phyloP scores from a whole-genome alignment of 2,113 vertebrate genomes.

The Picathartes gymnocephalus region DNA sequence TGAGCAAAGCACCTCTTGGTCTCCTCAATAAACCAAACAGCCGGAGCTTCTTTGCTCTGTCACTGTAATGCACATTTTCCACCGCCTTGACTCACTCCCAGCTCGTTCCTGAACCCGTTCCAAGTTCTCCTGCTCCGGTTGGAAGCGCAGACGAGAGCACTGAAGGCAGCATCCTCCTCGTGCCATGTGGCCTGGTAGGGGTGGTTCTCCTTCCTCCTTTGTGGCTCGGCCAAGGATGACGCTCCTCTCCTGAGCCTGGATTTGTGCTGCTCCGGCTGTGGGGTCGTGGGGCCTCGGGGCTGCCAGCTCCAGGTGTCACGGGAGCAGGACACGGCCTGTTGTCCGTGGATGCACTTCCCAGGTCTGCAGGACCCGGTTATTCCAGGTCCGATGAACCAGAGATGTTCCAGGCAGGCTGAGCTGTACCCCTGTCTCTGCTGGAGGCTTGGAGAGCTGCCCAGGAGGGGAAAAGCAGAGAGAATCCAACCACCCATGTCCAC shows the following conservation, averaged over 20 bases:
- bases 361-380: accelerated
- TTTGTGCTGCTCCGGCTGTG: neutral
- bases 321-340: accelerated
- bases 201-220: neutral
- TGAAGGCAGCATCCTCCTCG: neutral
- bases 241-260: neutral
- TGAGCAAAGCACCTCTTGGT: constrained; percentile 58
- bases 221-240: neutral
- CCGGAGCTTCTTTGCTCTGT: constrained; percentile 49
- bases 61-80: constrained; percentile 56
- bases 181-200: constrained; percentile 8
- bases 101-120: constrained; percentile 34
- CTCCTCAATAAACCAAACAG: constrained; percentile 58
- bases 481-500: neutral
- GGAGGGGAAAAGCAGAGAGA: neutral
- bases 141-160: neutral
- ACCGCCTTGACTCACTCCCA: constrained; percentile 51
- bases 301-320: neutral
- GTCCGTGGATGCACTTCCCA: neutral
- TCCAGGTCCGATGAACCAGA: neutral
- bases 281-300: accelerated
- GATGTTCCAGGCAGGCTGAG: neutral
- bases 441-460: neutral
- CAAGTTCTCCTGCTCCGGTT: constrained; percentile 11
- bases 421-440: neutral